phyloP scores from a whole-genome alignment of 1,140 invertebrate species.

The Druon quercuslanigerum region DNA sequence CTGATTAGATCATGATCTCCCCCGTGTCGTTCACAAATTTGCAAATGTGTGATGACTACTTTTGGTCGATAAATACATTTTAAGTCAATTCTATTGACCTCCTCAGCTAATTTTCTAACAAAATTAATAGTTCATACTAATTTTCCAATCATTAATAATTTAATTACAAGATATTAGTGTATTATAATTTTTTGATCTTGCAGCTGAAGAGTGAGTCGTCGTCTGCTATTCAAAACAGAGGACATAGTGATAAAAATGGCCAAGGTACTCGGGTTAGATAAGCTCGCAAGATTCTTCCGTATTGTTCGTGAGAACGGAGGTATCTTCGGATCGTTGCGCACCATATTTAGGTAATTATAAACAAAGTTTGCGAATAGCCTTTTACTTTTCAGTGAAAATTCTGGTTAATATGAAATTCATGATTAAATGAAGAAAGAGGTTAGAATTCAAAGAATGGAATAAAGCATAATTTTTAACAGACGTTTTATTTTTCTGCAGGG shows the following conservation, averaged over 20 bases:
- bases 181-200: too few species aligned
- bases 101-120: too few species aligned
- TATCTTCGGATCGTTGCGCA: constrained; percentile 80
- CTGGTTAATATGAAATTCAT: constrained; percentile 36
- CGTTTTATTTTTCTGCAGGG: constrained; percentile 72
- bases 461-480: constrained; percentile 44
- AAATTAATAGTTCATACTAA: too few species aligned
- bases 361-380: constrained; percentile 60
- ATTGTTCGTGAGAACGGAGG: constrained; percentile 88
- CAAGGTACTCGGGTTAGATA: constrained; percentile 84
- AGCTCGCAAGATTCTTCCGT: constrained; percentile 80
- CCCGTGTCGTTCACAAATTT: too few species aligned
- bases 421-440: constrained; percentile 33
- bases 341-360: constrained; percentile 82
- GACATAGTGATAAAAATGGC: constrained; percentile 72
- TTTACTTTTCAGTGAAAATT: constrained; percentile 39
- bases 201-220: too few species aligned
- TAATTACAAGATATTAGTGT: too few species aligned
- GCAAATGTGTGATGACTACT: too few species aligned
- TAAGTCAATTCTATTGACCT: too few species aligned
- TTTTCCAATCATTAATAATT: too few species aligned
- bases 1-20: too few species aligned
- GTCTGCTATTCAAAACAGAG: too few species aligned
- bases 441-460: constrained; percentile 49
- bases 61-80: too few species aligned